Evolutionary conservation across 1,140 invertebrate genomes (phyloP).

Genomic region (Brachionus rubens): DNA sequence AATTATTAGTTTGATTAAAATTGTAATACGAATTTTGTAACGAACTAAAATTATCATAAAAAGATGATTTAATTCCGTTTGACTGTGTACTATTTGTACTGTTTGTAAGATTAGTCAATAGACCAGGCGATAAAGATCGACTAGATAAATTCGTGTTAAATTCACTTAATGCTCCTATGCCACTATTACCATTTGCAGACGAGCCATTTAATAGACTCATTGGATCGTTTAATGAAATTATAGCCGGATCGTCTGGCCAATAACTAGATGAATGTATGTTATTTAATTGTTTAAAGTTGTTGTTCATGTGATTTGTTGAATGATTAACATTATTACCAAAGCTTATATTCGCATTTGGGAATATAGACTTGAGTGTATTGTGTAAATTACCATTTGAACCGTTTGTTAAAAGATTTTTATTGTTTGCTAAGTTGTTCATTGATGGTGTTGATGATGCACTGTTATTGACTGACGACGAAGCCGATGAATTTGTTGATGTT

Average conservation of each 20-base stretch:
- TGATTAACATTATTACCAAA: conserved; percentile 11
- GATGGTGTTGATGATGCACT: conserved; percentile 36
- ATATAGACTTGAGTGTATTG: conserved; percentile 23
- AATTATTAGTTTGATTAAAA: not conserved
- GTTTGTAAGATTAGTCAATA: too few relatives aligned
- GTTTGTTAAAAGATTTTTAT: not conserved
- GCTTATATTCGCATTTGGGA: conserved; percentile 44
- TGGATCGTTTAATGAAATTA: conserved; percentile 19
- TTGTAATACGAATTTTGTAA: not conserved
- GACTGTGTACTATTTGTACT: not conserved
- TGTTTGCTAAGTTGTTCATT: conserved; percentile 7
- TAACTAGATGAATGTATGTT: not conserved
- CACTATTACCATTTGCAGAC: too few relatives aligned
- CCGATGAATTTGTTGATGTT: conserved; percentile 11
- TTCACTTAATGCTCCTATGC: not conserved
- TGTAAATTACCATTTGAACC: not conserved
- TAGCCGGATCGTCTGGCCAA: conserved; percentile 46
- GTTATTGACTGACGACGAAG: conserved; percentile 37
- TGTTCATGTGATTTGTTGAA: not conserved
- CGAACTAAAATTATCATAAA: conserved; percentile 25
- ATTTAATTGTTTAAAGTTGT: not conserved
- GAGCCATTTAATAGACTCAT: not conserved
- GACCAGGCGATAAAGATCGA: not conserved
- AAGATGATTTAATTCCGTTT: not conserved
- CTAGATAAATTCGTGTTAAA: not conserved